phyloP scores from a whole-genome alignment of 2,888 invertebrate genomes.

The Epicampocera succincta region DNA sequence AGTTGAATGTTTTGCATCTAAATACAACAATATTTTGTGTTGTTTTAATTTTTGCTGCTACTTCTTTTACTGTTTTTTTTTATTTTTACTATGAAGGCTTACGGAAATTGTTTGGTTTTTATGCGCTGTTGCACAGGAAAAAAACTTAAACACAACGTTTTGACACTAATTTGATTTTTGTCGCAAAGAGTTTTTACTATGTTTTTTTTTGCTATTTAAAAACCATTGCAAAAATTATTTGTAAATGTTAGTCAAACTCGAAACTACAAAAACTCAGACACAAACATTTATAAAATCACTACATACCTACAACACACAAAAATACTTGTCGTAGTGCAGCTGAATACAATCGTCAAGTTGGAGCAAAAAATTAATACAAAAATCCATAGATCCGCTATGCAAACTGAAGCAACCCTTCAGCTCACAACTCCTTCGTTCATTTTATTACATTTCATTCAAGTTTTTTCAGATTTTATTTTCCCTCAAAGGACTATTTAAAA shows the following conservation, averaged over 20 bases:
- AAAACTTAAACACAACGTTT: constrained; percentile 68
- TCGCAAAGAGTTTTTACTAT: constrained; percentile 64
- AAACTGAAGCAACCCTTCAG: not conserved
- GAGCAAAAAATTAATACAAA: constrained; percentile 16
- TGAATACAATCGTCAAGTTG: constrained; percentile 42
- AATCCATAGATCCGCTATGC: constrained; percentile 27
- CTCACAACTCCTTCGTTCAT: constrained; percentile 5
- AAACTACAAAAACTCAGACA: constrained; percentile 42
- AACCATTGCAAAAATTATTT: constrained; percentile 63
- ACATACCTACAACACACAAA: not conserved
- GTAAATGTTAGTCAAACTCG: constrained; percentile 64
- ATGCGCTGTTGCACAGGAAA: constrained; percentile 66
- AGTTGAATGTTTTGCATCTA: constrained; percentile 57
- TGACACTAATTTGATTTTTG: constrained; percentile 70
- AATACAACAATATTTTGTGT: constrained; percentile 40
- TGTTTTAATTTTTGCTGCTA: constrained; percentile 31
- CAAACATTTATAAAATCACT: constrained; percentile 5
- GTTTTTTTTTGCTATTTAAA: constrained; percentile 60
- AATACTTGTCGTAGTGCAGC: constrained; percentile 16
- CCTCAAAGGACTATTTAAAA: constrained; percentile 51
- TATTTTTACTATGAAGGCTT: constrained; percentile 65
- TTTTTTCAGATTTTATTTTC: constrained; percentile 44
- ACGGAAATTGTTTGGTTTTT: constrained; percentile 67
- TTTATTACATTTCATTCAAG: constrained; percentile 25
- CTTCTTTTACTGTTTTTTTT: constrained; percentile 37